Evolutionary conservation across 2,888 invertebrate species (phyloP), one percentile per base, ranked within the genome.

Genomic region (Shargacucullia verbasci): DNA sequence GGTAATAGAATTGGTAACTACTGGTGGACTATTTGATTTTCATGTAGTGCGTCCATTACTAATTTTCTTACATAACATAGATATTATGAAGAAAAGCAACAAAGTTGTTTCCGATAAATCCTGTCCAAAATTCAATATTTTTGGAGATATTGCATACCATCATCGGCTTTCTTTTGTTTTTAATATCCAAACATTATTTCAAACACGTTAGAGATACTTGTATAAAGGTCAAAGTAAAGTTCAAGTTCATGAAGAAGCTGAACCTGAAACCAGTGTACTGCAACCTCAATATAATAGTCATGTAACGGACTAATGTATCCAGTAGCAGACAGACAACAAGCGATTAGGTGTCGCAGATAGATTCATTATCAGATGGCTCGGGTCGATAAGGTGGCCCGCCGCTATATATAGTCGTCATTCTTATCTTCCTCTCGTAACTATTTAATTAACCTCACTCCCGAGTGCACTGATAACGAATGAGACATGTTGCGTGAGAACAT

Each of bases 381-480:
- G 84, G 83, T 86, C 88, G 91, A 91, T 92, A 90, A 90, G 81
- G 80, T 83, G 83, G 81, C 81, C 79, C 83, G 82, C 83, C 82
- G 81, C 87, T 87, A 86, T 85, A 83, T 84, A 87, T 86, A 89
- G 89, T 82, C 86, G 85, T 86, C 86, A 83, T 76, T 84, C 78
- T 87, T 90, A 91, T 91, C 88, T 85, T 69, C 60, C 79, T 81
- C 85, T 85, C 81, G 78, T 84, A 87, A 89, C 89, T 89, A 90
- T 91, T 91, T 91, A 91, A 92, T 92, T 91, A 92, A 91, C 89
- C 88, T 82, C 86, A 82, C 85, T 81, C 77, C 75, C 74, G 84
- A 87, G 85, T 87, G 85, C 86, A 84, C 78, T 85, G 91, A 91
- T 91, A 91, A 87, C 78, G 57, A 59, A 56, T 56, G 78, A 76